Evolutionary conservation across 2,797 vertebrate species (phyloP).

Genomic region (Chelonia mydas): DNA sequence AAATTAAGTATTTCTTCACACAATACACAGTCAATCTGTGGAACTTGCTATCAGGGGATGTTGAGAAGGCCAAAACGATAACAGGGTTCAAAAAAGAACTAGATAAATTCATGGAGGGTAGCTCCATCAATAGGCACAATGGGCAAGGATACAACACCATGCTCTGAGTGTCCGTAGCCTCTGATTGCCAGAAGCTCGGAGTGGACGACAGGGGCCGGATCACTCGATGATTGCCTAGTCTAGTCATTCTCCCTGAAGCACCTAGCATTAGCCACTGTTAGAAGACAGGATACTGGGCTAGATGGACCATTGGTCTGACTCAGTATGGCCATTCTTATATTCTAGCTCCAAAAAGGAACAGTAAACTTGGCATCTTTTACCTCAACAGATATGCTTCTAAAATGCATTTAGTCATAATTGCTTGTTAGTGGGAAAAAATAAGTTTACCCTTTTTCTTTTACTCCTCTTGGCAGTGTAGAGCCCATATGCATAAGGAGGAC

Average conservation of each 20-base stretch:
- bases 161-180: neutral
- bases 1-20: neutral
- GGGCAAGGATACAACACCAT: neutral
- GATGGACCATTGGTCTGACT: neutral
- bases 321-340: neutral
- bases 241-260: neutral
- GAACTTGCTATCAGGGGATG: neutral
- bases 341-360: conserved; percentile 6
- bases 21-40: neutral
- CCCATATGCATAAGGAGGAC: neutral
- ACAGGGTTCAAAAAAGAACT: neutral
- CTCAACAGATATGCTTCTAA: conserved; percentile 11
- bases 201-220: neutral
- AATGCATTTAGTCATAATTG: neutral
- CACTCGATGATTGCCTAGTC: neutral
- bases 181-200: neutral
- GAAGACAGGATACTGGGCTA: neutral
- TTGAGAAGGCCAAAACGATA: neutral
- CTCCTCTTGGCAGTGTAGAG: neutral
- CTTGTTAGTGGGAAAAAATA: neutral
- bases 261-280: neutral
- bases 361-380: conserved; percentile 5
- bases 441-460: neutral
- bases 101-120: neutral
- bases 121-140: neutral